These are phyloP conservation scores for Zele albiditarsus DNA, from an alignment of 2,888 invertebrate species.

Conservation along the genomic window DNA sequence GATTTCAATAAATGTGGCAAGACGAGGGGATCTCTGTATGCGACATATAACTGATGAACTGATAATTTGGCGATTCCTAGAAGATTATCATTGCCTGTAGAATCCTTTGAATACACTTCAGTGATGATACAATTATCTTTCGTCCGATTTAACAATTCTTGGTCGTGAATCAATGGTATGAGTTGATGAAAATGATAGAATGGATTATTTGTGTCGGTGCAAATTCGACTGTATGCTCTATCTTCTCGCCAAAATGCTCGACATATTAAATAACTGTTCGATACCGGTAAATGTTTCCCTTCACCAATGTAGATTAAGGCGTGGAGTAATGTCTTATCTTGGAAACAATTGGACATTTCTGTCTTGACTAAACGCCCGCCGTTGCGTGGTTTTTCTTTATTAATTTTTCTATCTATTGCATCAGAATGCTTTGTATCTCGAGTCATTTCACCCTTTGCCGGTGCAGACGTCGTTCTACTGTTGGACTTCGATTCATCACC, in stretches of 20 bases:
- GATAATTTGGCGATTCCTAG: constrained; percentile 76
- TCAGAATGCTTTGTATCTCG: constrained; percentile 50
- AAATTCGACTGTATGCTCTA: constrained; percentile 71
- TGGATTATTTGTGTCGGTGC: constrained; percentile 71
- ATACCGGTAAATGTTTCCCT: constrained; percentile 71
- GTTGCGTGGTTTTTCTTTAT: constrained; percentile 10
- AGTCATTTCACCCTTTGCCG: constrained; percentile 49
- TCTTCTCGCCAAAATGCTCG: constrained; percentile 74
- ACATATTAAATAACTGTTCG: constrained; percentile 73
- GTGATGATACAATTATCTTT: constrained; percentile 76
- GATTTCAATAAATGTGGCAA: constrained; percentile 75
- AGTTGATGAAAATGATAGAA: constrained; percentile 75
- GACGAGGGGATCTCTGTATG: constrained; percentile 76
- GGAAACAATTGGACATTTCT: constrained; percentile 41
- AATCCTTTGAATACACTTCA: constrained; percentile 74
- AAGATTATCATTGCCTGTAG: constrained; percentile 66
- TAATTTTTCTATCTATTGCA: constrained; percentile 46
- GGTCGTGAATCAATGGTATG: constrained; percentile 76
- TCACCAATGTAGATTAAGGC: constrained; percentile 74
- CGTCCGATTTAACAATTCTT: constrained; percentile 75
- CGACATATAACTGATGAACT: constrained; percentile 77
- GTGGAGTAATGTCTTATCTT: constrained; percentile 69
- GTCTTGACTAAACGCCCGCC: constrained; percentile 54
- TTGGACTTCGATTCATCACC: constrained; percentile 60
- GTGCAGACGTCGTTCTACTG: constrained; percentile 52